These are phyloP conservation scores for Chironomus tentans DNA, from an alignment of 2,888 invertebrate species.

Conservation along the genomic window DNA sequence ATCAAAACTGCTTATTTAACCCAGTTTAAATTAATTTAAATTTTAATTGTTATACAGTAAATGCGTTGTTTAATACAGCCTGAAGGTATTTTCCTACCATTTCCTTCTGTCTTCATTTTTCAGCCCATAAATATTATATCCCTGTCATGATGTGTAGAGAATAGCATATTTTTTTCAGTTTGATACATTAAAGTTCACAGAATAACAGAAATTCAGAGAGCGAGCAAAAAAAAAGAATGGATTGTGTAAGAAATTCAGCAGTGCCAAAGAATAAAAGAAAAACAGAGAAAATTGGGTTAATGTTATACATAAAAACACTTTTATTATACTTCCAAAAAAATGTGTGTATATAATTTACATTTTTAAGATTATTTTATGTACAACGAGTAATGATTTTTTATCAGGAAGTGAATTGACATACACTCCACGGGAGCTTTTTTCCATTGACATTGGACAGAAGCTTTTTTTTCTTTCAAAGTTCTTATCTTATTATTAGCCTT, in stretches of 20 bases:
- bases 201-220: no score
- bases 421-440: not conserved
- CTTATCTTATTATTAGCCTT: not conserved
- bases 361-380: not conserved
- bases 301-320: not conserved
- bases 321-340: not conserved
- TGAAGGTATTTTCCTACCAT: no score
- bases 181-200: not conserved
- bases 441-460: no score
- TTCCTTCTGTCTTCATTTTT: not conserved
- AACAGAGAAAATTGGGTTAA: conserved; percentile 12
- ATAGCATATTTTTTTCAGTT: not conserved
- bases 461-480: no score
- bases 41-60: no score
- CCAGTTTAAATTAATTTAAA: no score
- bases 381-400: not conserved
- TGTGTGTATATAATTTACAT: not conserved
- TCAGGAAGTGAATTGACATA: not conserved
- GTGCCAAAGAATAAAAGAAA: not conserved
- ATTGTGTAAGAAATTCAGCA: no score
- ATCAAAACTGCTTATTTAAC: no score
- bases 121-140: not conserved
- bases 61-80: no score
- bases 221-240: no score
- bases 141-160: not conserved